Base-by-base conservation (phyloP, 2,888 invertebrate genomes). In the Hecatera dysodea region DNA sequence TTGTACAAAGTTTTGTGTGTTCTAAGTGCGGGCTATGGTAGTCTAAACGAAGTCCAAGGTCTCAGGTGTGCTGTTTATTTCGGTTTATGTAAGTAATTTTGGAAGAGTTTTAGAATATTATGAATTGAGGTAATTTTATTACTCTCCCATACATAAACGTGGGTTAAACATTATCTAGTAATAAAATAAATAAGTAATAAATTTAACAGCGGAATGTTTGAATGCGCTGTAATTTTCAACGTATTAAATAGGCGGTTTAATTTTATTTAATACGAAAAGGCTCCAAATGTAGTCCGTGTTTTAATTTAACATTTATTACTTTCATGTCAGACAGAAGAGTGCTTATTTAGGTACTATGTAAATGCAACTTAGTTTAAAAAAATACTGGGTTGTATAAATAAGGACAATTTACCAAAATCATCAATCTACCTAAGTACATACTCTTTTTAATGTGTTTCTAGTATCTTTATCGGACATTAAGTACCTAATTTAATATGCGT, bases 11-110 rank as follows among this genome's bases (percentile, higher is more conserved):
- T 83, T 88, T n/a, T 46, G 83, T 88, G 88, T 86, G 86, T 85
- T 88, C 88, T 88, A 88, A 88, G 89, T 90, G 90, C 88, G 83
- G 88, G 86, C 74, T 83, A 83, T 88, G 83, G 84, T 79, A 82
- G 88, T 87, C 75, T 85, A 87, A 86, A 87, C 91, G 90, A 91
- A 93, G 93, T 93, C 93, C 94, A 94, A 95, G 94, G 93, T 88
- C 92, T 89, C 67, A 60, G 64, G 74, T 83, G 81, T 89, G 90
- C 87, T 88, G 86, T 89, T 87, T 85, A 87, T 92, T 91, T 91
- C 90, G 88, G 89, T 89, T 85, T 81, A 86, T 83, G 89, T 89
- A 90, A 90, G 90, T 90, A 81, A 80, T 86, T 88, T 87, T 83
- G 73, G 66, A 59, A 76, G 64, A 69, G 70, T 79, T 73, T 44